A percentile compares a stretch with the other conserved stretches of the same genome.
Conservation (phyloP, 2,113 vertebrate genomes). For the Tinamus guttatus region DNA sequence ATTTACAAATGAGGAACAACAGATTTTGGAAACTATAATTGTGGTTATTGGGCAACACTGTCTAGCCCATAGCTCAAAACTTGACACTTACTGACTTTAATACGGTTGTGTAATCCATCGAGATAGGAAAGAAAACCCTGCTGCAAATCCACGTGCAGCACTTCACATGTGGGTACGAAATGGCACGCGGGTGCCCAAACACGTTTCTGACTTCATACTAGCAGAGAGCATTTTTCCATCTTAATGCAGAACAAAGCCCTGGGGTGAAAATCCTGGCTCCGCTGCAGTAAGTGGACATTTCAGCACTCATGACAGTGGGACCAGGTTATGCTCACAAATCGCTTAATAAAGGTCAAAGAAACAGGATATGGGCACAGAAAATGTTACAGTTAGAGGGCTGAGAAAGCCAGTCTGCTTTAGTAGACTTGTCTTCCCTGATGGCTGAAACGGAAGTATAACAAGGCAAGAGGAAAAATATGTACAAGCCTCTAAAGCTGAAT, state of each 20-base stretch:
- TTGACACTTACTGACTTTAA: slow-evolving; percentile 72
- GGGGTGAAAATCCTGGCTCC: background rate
- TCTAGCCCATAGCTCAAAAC: slow-evolving; percentile 73
- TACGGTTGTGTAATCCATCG: slow-evolving; percentile 58
- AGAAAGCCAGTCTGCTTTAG: background rate
- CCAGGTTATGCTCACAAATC: background rate
- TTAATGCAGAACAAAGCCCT: background rate
- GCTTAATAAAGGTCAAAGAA: slow-evolving; percentile 27
- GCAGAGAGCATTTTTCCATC: slow-evolving; percentile 10
- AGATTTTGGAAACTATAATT: slow-evolving; percentile 69
- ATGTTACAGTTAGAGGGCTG: background rate
- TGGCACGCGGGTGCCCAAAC: slow-evolving; percentile 8
- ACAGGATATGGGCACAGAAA: slow-evolving; percentile 2
- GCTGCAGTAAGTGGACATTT: background rate
- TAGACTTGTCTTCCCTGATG: background rate
- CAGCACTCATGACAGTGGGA: background rate
- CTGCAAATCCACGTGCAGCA: background rate
- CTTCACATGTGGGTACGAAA: slow-evolving; percentile 40
- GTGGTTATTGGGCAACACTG: slow-evolving; percentile 74
- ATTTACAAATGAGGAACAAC: slow-evolving; percentile 74
- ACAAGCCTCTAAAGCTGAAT: slow-evolving; percentile 28
- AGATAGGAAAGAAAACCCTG: background rate
- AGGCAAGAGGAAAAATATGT: background rate
- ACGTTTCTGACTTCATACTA: slow-evolving; percentile 31
- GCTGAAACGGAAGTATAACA: slow-evolving; percentile 20